phyloP scores from a whole-genome alignment of 2,113 vertebrate species.

The Eira barbara region DNA sequence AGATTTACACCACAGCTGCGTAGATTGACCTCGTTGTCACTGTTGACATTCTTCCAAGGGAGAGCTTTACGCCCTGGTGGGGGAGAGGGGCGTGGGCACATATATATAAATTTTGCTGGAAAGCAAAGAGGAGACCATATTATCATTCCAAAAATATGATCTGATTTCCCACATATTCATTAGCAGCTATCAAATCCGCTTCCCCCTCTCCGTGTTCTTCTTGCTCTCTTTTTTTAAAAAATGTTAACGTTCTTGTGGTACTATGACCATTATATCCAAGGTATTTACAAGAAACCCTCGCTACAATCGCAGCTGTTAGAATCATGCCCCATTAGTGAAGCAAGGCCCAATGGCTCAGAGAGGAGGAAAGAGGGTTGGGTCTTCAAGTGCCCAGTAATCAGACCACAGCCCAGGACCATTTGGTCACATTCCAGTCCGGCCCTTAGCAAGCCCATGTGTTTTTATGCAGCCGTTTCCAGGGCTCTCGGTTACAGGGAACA shows the following conservation, averaged over 20 bases:
- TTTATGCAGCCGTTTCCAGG: constrained; percentile 12
- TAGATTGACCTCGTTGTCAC: background rate
- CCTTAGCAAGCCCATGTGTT: background rate
- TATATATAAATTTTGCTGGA: background rate
- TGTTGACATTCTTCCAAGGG: background rate
- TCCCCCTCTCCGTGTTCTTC: background rate
- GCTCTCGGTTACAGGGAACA: background rate
- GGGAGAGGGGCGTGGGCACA: rapidly evolving
- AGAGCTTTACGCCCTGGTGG: background rate
- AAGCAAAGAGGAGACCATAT: background rate
- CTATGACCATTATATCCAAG: background rate
- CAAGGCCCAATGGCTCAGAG: background rate
- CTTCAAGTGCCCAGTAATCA: background rate
- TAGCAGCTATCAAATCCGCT: background rate
- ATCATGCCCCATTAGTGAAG: background rate
- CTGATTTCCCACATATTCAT: background rate
- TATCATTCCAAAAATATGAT: background rate
- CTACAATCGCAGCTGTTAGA: background rate
- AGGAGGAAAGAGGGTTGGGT: background rate
- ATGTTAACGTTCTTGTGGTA: background rate
- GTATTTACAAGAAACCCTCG: background rate
- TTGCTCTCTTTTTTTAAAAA: background rate
- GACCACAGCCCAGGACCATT: background rate
- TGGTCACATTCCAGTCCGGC: background rate
- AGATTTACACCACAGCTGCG: background rate